Conservation (phyloP, 2,113 vertebrate species). For the Phoenicopterus ruber region DNA sequence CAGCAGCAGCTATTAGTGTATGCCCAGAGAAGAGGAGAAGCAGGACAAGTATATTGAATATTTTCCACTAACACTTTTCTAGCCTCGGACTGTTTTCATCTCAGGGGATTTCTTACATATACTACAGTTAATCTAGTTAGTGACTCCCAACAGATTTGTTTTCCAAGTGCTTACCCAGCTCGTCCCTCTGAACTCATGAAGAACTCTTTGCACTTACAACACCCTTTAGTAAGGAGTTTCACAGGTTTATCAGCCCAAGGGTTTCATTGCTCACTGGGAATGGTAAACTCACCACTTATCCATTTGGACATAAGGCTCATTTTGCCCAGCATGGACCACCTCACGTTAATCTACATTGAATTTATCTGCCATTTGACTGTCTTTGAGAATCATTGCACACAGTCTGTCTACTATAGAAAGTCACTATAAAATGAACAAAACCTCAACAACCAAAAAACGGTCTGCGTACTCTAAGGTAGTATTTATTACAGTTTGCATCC, state of each 20-base stretch:
- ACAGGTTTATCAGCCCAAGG: not conserved
- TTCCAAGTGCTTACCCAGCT: not conserved
- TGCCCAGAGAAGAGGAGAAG: not conserved
- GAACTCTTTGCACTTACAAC: not conserved
- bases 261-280: not conserved
- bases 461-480: not conserved
- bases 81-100: not conserved
- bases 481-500: not conserved
- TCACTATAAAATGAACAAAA: not conserved
- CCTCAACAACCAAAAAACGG: fast-evolving
- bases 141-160: not conserved
- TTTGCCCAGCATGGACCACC: not conserved
- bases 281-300: not conserved
- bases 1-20: not conserved
- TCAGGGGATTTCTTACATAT: not conserved
- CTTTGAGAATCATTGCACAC: not conserved
- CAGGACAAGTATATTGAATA: not conserved
- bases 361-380: not conserved
- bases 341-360: not conserved
- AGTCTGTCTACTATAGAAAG: not conserved
- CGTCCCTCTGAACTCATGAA: not conserved
- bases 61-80: not conserved
- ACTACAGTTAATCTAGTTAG: not conserved
- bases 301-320: not conserved
- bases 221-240: not conserved